phyloP scores from a whole-genome alignment of 2,797 vertebrate genomes.

The Chelidonichthys spinosus region DNA sequence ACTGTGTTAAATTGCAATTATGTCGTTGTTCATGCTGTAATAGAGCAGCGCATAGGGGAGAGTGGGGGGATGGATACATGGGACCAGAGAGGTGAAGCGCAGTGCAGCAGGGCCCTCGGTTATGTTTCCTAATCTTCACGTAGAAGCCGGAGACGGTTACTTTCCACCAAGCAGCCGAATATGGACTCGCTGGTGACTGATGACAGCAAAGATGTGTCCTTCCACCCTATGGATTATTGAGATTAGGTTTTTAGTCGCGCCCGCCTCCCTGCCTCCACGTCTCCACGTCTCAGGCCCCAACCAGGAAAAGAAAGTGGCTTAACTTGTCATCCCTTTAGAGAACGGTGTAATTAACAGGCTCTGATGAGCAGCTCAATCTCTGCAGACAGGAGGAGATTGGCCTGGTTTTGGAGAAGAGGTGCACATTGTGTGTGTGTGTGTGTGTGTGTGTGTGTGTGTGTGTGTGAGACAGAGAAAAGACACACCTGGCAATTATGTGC shows the following conservation, averaged over 20 bases:
- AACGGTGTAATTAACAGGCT: conserved; percentile 79
- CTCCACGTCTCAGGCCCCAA: conserved; percentile 35
- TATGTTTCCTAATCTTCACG: conserved; percentile 27
- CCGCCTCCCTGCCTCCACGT: conserved; percentile 46
- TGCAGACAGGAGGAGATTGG: conserved; percentile 73
- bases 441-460: conserved; percentile 18
- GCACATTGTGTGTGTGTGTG: conserved; percentile 22
- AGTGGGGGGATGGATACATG: conserved; percentile 17
- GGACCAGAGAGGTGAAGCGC: conserved; percentile 35
- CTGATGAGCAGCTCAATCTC: conserved; percentile 79
- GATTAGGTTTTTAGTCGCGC: conserved; percentile 59
- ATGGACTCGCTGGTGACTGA: conserved; percentile 58
- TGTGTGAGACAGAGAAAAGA: conserved; percentile 1
- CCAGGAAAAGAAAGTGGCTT: conserved; percentile 70
- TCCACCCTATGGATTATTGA: conserved; percentile 71
- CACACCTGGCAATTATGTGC: conserved; percentile 46
- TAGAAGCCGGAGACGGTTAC: conserved; percentile 19
- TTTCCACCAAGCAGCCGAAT: conserved; percentile 40
- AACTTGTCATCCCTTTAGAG: conserved; percentile 80
- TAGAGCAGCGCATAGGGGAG: conserved; percentile 54
- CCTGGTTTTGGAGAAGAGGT: conserved; percentile 64
- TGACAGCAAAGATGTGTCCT: conserved; percentile 61
- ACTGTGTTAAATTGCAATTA: conserved; percentile 75
- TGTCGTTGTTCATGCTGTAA: conserved; percentile 70
- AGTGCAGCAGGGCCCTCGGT: conserved; percentile 22